These are phyloP conservation scores for Germaria angustata DNA, from an alignment of 2,888 invertebrate genomes.

Conservation along the genomic window DNA sequence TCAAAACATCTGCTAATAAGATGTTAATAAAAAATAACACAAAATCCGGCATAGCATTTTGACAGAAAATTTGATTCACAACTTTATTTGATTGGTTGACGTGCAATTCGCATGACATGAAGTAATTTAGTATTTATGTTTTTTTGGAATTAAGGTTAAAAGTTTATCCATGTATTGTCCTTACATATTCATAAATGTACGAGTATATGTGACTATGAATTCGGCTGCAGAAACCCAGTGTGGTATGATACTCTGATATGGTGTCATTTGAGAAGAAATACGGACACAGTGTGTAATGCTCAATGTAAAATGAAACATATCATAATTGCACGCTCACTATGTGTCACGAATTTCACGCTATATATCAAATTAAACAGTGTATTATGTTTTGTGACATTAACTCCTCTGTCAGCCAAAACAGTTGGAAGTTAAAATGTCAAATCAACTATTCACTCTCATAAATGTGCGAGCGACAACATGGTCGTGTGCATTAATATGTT, in stretches of 20 bases:
- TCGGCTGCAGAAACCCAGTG: background rate
- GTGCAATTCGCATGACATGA: background rate
- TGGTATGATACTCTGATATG: background rate
- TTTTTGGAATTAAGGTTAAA: background rate
- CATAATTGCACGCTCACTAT: conserved; percentile 65
- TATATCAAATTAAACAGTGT: conserved; percentile 74
- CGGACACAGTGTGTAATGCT: too few species aligned
- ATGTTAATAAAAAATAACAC: too few species aligned
- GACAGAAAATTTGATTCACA: background rate
- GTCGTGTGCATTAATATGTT: conserved; percentile 38
- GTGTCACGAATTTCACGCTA: conserved; percentile 66
- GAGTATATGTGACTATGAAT: too few species aligned
- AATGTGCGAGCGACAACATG: conserved; percentile 31
- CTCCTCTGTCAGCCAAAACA: conserved; percentile 75
- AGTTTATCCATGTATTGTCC: background rate
- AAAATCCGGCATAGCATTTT: too few species aligned
- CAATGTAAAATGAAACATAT: background rate
- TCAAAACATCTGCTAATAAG: too few species aligned
- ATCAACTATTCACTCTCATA: conserved; percentile 33
- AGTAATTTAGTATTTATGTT: background rate
- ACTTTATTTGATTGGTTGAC: conserved; percentile 3
- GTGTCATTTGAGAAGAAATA: too few species aligned
- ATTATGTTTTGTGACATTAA: conserved; percentile 75
- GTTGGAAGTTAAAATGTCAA: conserved; percentile 67
- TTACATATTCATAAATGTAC: too few species aligned